phyloP scores from a whole-genome alignment of 64 coral and sea anemone species.

The Exaiptasia diaphana region DNA sequence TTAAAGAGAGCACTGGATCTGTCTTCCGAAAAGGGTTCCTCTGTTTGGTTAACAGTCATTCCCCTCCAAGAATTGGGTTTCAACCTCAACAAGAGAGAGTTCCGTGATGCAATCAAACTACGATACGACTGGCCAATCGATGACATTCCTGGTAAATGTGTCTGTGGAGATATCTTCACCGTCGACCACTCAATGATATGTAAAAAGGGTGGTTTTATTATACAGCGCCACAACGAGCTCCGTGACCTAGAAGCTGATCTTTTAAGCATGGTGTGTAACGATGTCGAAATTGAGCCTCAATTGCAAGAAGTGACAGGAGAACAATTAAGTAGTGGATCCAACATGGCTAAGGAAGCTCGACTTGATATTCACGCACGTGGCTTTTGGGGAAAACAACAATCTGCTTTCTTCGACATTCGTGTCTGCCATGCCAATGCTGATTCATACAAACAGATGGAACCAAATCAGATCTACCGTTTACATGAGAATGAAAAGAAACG shows the following conservation, averaged over 20 bases:
- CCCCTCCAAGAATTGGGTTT: neutral
- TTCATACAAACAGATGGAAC: neutral
- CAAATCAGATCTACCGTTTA: slow-evolving; percentile 18
- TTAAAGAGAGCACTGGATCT: neutral
- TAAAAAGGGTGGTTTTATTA: neutral
- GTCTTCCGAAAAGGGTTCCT: neutral
- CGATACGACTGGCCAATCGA: neutral
- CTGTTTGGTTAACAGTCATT: neutral
- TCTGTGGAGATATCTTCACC: neutral
- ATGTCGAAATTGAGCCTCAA: slow-evolving; percentile 14
- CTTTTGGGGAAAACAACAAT: slow-evolving; percentile 10
- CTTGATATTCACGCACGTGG: slow-evolving; percentile 36
- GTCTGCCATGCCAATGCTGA: neutral
- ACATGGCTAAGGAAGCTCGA: slow-evolving; percentile 14
- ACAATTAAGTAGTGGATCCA: neutral
- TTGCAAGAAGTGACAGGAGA: slow-evolving; percentile 8
- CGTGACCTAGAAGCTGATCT: slow-evolving; percentile 5
- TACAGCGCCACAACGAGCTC: neutral
- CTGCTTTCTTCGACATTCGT: neutral
- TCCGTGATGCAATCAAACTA: neutral
- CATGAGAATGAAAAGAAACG: slow-evolving; percentile 14
- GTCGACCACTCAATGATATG: slow-evolving; percentile 3
- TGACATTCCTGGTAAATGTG: neutral
- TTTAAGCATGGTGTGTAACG: neutral
- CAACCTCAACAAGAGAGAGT: neutral